Base-by-base conservation (phyloP, 2,113 vertebrate species). In the Chamaetylas fuelleborni region DNA sequence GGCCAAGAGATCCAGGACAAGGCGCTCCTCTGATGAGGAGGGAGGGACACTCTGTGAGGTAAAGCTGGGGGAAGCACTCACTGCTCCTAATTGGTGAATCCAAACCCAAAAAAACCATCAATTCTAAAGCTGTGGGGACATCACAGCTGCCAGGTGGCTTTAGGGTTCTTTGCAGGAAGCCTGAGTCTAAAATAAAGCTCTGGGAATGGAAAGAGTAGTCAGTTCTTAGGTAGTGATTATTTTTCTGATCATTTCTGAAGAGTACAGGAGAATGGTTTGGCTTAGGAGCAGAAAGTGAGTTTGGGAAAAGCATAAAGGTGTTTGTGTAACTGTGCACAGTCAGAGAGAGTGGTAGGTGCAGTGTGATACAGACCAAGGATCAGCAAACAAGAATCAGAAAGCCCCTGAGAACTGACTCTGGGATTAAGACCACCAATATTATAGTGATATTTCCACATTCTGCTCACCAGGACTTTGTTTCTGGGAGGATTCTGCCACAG, bases 1-100 rank as follows among this genome's bases (percentile, higher is more conserved):
- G 18, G 97, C 93, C 74, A 98, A 97, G 66, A 92, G 82, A 9
- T 93, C 57, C 47, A 95, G 84, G 66, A 57, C 92, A 9, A 97
- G 88, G 51, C 90, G 78, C 66, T 95, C 97, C 3, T 94, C 97
- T 5, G 98, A 98, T 5, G 98, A 99, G 40, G 98, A 99, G 71
- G 95, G 90, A 23, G 96, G 95, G 17, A 17, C 70, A 0, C 42
- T 82, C n/a, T 72, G 73, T 2, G 98, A 98, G 97, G 98, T 98
- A 79, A 65, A 58, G 34, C 16, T 61, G 45, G 14, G 11, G 24
- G 24, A 43, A 81, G 12, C 19, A 25, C 24, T 38, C 14, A 0
- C 26, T 34, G 2, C 23, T 90, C 50, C 13, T 47, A 6, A 66
- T 40, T 48, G 9, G 54, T 53, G 36, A 7, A 53, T 5, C 28